Conservation (phyloP, 2,113 vertebrate species). For the Cheilinus undulatus region DNA sequence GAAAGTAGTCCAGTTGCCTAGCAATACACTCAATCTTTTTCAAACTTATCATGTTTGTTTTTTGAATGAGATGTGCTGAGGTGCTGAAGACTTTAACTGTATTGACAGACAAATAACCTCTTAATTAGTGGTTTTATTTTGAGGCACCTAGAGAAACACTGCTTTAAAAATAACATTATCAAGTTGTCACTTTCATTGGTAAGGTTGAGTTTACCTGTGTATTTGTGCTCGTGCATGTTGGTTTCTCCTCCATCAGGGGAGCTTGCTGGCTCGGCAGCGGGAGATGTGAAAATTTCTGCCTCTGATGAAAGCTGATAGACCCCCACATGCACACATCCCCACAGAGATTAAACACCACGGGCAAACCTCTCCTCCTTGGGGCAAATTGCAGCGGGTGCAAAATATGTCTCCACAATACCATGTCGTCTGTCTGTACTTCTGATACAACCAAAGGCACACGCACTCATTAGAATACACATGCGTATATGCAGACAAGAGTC, state of each 20-base stretch:
- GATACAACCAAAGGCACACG: constrained; percentile 16
- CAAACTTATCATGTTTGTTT: constrained; percentile 1
- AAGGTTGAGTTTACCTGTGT: not conserved
- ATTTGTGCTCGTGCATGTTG: constrained; percentile 9
- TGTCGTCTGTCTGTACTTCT: constrained; percentile 27
- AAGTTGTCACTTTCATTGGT: not conserved
- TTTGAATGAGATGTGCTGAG: not conserved
- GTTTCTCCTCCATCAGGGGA: constrained; percentile 53
- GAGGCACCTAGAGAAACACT: not conserved
- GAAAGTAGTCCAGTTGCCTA: constrained; percentile 21
- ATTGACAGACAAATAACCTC: too few species aligned
- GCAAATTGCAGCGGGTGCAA: constrained; percentile 51
- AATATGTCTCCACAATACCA: constrained; percentile 33
- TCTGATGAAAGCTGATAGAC: constrained; percentile 59
- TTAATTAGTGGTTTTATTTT: too few species aligned
- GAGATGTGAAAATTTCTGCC: constrained; percentile 60
- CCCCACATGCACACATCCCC: constrained; percentile 53
- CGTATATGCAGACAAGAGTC: constrained; percentile 8
- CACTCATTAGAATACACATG: constrained; percentile 24
- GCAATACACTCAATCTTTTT: constrained; percentile 23
- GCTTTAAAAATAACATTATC: not conserved
- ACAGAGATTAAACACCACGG: constrained; percentile 52
- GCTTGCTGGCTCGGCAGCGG: constrained; percentile 47
- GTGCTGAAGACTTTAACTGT: not conserved
- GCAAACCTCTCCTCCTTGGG: constrained; percentile 55